Base-by-base conservation (phyloP, 2,113 vertebrate genomes). In the Otocyon megalotis region DNA sequence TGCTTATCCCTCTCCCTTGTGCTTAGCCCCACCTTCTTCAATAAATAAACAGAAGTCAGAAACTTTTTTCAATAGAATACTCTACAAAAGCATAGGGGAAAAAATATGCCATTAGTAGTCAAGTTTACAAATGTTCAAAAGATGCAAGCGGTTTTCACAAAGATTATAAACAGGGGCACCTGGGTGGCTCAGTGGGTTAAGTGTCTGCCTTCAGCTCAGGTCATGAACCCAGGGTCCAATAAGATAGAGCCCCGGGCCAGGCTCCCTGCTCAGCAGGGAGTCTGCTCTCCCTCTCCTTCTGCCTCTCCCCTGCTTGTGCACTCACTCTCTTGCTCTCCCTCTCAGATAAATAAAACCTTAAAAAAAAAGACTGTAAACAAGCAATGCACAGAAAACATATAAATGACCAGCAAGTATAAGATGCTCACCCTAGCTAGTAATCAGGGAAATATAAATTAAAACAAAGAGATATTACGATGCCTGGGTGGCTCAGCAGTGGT, bases 31-130 rank as follows among this genome's bases (percentile, higher is more conserved):
- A 43, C 43, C 43, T 43, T 43, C 43, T 43, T 43, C 43, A 43
- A 43, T 43, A 43, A 43, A 43, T 43, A 43, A 43, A 43, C 43
- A 50, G 43, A 76, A 48, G 14, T 3, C 24, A 50, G 88, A 90
- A 89, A 95, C 22, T 63, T 77, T 83, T 83, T 93, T 72, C 63
- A 95, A 85, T 72, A 84, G 22, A 79, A 92, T 84, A 84, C 26
- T 83, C 56, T 71, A 95, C 26, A 85, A 85, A 54, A 83, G 37
- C 53, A 88, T 17, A 60, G 54, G 35, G 67, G 26, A 69, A 81
- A 43, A 65, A 50, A n/a, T 54, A 89, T 87, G 22, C 17, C n/a
- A 83, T 60, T 67, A 62, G 62, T 48, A 92, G 32, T 89, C 80
- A 93, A 72, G 50, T 85, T 93, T 19, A 93, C 43, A 88, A 97